These are phyloP conservation scores for Marronus borbonicus DNA, from an alignment of 2,888 invertebrate species.

Conservation along the genomic window DNA sequence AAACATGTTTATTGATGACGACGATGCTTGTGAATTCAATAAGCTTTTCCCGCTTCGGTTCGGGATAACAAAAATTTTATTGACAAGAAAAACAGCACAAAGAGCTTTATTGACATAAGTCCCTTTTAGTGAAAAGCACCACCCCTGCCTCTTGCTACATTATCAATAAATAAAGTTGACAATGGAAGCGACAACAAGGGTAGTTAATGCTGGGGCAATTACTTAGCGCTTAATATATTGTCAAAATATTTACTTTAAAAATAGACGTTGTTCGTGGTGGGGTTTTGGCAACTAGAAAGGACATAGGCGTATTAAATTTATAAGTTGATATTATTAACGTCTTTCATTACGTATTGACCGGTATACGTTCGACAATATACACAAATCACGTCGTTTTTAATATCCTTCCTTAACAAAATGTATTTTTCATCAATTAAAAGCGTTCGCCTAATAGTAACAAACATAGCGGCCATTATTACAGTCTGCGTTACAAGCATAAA, in stretches of 20 bases:
- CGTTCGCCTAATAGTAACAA: too few species aligned
- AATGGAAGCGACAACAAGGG: slow-evolving; percentile 58
- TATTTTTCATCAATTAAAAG: too few species aligned
- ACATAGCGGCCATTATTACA: too few species aligned
- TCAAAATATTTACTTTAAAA: slow-evolving; percentile 48
- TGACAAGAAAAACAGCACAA: slow-evolving; percentile 47
- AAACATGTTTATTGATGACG: slow-evolving; percentile 25
- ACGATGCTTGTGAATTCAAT: slow-evolving; percentile 27
- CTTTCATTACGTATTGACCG: background rate
- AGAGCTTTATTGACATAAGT: slow-evolving; percentile 45
- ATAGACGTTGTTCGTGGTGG: slow-evolving; percentile 9
- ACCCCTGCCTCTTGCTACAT: slow-evolving; percentile 57
- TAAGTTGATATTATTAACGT: background rate
- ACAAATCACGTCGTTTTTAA: too few species aligned
- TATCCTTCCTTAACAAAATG: too few species aligned
- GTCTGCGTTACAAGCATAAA: background rate
- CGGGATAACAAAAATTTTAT: slow-evolving; percentile 46
- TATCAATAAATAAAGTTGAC: slow-evolving; percentile 63
- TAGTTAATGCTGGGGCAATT: slow-evolving; percentile 52
- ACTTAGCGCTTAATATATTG: slow-evolving; percentile 49
- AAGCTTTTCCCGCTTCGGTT: slow-evolving; percentile 13
- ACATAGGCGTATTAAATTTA: slow-evolving; percentile 25
- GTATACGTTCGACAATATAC: too few species aligned
- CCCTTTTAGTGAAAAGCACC: slow-evolving; percentile 54
- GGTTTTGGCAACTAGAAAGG: background rate